These are phyloP conservation scores for Apantesis nais DNA, from an alignment of 2,888 invertebrate species.

Conservation along the genomic window DNA sequence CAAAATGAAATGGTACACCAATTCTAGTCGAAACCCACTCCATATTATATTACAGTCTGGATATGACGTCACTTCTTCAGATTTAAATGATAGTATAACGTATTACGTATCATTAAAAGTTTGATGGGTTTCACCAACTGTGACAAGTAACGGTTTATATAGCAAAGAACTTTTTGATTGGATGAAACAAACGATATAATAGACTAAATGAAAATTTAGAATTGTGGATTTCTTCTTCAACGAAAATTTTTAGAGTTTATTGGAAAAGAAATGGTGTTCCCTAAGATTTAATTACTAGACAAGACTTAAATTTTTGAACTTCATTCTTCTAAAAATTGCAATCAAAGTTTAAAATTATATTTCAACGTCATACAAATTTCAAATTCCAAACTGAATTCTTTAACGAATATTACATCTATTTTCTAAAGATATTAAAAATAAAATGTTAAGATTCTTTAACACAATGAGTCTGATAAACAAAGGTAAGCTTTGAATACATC, in stretches of 20 bases:
- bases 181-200: too few relatives aligned
- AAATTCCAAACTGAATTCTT: neutral
- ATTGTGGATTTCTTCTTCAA: neutral
- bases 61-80: neutral
- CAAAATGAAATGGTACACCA: neutral
- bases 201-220: neutral
- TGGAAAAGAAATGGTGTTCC: neutral
- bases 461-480: neutral
- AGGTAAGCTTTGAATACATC: too few relatives aligned
- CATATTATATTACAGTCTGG: conserved; percentile 1
- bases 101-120: neutral
- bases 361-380: neutral
- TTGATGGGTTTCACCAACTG: conserved; percentile 7
- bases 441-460: neutral
- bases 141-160: neutral
- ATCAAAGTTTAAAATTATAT: neutral
- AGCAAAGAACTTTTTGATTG: neutral
- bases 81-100: conserved; percentile 4
- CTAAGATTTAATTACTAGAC: neutral
- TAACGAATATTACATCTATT: neutral
- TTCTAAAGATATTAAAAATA: neutral
- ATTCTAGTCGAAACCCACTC: neutral
- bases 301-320: too few relatives aligned
- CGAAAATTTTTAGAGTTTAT: neutral
- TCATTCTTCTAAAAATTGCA: neutral